Conservation (phyloP, 2,797 vertebrate genomes). For the Pogonophryne albipinna region DNA sequence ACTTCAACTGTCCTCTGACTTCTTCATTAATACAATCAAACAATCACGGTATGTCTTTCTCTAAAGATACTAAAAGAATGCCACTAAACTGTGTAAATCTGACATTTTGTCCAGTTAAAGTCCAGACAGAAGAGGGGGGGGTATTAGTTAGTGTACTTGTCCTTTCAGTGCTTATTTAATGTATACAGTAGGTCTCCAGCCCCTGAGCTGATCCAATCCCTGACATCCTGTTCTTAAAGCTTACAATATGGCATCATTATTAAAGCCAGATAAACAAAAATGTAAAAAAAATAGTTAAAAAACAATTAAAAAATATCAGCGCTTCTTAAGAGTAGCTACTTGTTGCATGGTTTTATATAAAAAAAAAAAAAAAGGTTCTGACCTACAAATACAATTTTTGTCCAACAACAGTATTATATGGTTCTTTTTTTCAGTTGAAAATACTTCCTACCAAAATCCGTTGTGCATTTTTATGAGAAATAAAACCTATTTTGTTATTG, state of each 20-base stretch:
- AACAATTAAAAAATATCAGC: slow-evolving; percentile 8
- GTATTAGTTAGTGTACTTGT: slow-evolving; percentile 17
- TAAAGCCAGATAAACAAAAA: slow-evolving; percentile 29
- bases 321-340: slow-evolving; percentile 22
- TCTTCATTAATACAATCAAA: slow-evolving; percentile 30
- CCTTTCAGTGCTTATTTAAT: background rate
- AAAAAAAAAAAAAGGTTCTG: background rate
- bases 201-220: background rate
- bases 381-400: slow-evolving; percentile 35
- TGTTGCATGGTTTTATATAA: slow-evolving; percentile 4
- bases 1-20: background rate
- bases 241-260: slow-evolving; percentile 19
- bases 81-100: background rate
- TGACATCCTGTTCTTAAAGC: slow-evolving; percentile 4
- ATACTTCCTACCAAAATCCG: slow-evolving; percentile 36
- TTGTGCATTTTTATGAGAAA: slow-evolving; percentile 26
- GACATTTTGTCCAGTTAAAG: background rate
- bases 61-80: background rate
- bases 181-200: background rate
- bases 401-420: no score
- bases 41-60: background rate
- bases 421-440: slow-evolving; percentile 29
- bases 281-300: slow-evolving; percentile 19
- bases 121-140: slow-evolving; percentile 2
- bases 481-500: slow-evolving; percentile 25